A percentile compares a stretch with the other conserved stretches of the same genome.
Evolutionary conservation across 2,888 invertebrate species (phyloP).

Genomic region (Drosophila diplacantha): DNA sequence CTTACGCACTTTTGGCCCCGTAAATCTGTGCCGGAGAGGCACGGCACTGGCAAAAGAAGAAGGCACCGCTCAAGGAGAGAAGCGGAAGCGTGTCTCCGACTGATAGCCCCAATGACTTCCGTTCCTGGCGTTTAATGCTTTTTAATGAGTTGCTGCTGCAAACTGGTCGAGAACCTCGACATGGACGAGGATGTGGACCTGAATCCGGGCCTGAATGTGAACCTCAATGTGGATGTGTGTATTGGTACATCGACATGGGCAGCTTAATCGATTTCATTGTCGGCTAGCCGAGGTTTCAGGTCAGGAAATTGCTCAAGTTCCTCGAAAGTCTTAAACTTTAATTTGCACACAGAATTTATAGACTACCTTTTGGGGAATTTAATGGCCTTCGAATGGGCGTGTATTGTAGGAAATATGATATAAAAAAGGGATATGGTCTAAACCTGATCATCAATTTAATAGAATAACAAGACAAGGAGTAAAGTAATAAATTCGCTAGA

Average conservation of each 20-base stretch:
- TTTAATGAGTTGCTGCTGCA: constrained; percentile 62
- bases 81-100: constrained; percentile 66
- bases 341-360: constrained; percentile 16
- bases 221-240: constrained; percentile 1
- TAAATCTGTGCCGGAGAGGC: constrained; percentile 36
- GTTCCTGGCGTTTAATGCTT: constrained; percentile 71
- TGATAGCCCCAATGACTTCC: constrained; percentile 72
- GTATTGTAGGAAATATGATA: constrained; percentile 5
- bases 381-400: constrained; percentile 7
- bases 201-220: background rate
- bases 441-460: background rate
- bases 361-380: constrained; percentile 25
- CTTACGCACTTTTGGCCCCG: constrained; percentile 43
- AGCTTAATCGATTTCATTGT: constrained; percentile 66
- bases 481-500: background rate
- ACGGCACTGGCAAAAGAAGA: constrained; percentile 5
- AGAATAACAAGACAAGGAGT: background rate
- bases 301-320: constrained; percentile 40
- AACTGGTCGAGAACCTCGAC: constrained; percentile 35
- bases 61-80: constrained; percentile 52
- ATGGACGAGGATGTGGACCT: constrained; percentile 1
- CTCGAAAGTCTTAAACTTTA: constrained; percentile 28
- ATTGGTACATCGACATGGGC: constrained; percentile 15
- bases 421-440: background rate
- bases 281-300: constrained; percentile 29